These are phyloP conservation scores for Ophioninae sp. DNA, from an alignment of 2,888 invertebrate genomes.

Conservation along the genomic window DNA sequence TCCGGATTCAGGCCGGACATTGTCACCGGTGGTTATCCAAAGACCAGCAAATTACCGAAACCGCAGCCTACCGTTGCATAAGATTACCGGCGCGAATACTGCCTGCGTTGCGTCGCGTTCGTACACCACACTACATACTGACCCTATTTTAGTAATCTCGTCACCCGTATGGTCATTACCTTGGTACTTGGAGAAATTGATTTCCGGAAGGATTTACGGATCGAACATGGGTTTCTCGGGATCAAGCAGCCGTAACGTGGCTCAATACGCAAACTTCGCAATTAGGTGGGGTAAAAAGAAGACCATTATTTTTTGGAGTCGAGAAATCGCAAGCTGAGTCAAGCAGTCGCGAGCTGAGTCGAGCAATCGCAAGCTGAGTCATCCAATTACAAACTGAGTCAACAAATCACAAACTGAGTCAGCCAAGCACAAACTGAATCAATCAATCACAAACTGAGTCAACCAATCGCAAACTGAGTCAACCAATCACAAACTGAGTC, in stretches of 20 bases:
- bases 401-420: no score
- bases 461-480: no score
- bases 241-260: background rate
- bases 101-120: conserved; percentile 34
- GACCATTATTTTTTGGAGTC: no score
- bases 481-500: no score
- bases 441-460: no score
- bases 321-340: background rate
- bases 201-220: background rate
- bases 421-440: no score
- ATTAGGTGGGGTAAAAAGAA: background rate
- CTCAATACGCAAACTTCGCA: background rate
- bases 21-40: conserved; percentile 60
- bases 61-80: conserved; percentile 56
- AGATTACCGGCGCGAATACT: conserved; percentile 45
- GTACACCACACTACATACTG: background rate
- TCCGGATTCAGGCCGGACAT: conserved; percentile 52
- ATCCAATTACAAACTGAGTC: no score
- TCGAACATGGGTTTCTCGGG: no score
- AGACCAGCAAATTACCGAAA: conserved; percentile 57
- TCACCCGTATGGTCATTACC: conserved; percentile 3
- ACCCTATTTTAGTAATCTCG: conserved; percentile 6
- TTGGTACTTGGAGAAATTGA: conserved; percentile 7
- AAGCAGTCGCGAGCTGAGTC: no score
- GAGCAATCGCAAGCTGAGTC: no score